Percentiles rank a stretch among this genome's conserved stretches.
These are phyloP conservation scores for Onychostoma macrolepis DNA, from an alignment of 2,113 vertebrate species.

Conservation along the genomic window DNA sequence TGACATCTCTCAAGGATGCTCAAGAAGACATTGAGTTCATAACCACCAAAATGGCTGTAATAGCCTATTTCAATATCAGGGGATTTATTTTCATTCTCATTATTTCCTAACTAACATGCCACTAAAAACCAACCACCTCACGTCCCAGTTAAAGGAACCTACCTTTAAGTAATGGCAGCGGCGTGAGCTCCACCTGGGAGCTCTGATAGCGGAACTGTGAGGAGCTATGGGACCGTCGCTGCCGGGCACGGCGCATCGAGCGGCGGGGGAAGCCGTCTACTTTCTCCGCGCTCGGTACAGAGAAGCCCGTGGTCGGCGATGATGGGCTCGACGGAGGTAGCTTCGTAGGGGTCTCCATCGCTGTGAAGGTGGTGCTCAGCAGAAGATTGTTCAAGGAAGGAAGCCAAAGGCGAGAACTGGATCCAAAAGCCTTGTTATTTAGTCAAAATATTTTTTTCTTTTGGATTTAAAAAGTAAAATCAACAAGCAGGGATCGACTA, in stretches of 20 bases:
- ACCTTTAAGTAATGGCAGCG: constrained; percentile 92
- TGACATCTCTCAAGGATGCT: neutral
- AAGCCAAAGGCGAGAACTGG: constrained; percentile 11
- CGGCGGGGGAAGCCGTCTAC: constrained; percentile 91
- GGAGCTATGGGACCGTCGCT: constrained; percentile 89
- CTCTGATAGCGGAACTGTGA: constrained; percentile 95
- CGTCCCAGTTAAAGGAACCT: constrained; percentile 57
- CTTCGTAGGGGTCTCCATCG: constrained; percentile 81
- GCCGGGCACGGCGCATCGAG: constrained; percentile 88
- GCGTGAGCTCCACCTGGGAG: constrained; percentile 90
- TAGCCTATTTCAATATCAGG: neutral
- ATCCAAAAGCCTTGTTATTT: constrained; percentile 14
- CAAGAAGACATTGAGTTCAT: neutral
- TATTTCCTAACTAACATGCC: neutral
- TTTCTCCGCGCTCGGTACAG: constrained; percentile 90
- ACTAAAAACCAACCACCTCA: neutral
- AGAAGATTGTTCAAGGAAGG: constrained; percentile 36
- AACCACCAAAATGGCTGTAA: constrained; percentile 4
- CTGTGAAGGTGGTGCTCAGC: constrained; percentile 35
- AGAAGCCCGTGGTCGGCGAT: constrained; percentile 88
- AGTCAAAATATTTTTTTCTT: neutral
- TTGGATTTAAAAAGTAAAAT: constrained; percentile 6
- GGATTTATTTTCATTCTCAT: neutral
- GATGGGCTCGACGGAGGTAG: constrained; percentile 89
- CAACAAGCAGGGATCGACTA: constrained; percentile 17